Evolutionary conservation across 2,797 vertebrate genomes (phyloP).

Genomic region (Darevskia mixta): DNA sequence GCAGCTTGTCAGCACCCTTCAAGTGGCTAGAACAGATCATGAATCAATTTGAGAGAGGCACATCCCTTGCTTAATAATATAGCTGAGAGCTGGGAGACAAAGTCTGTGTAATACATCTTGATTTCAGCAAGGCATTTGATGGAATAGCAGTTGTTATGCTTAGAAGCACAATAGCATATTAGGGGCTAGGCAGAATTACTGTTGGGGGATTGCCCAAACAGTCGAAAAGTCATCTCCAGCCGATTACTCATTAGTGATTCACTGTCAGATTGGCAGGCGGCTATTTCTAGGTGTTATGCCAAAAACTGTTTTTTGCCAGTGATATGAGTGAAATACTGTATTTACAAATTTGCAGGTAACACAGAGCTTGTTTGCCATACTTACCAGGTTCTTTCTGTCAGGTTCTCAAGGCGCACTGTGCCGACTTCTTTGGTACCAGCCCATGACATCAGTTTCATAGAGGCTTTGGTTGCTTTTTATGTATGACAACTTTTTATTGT

Average conservation of each 20-base stretch:
- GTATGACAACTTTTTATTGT: not conserved
- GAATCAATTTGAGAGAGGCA: conserved; percentile 30
- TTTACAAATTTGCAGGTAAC: not conserved
- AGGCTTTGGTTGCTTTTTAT: not conserved
- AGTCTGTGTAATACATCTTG: conserved; percentile 1
- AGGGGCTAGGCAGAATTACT: not conserved
- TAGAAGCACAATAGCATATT: not conserved
- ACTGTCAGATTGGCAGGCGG: not conserved
- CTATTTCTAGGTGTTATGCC: not conserved
- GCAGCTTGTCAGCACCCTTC: conserved; percentile 20
- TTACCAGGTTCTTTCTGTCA: not conserved
- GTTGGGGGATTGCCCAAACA: not conserved
- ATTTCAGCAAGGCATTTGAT: conserved; percentile 13
- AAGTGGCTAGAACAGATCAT: conserved; percentile 19
- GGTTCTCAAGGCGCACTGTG: not conserved
- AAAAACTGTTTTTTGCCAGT: not conserved
- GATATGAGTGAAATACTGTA: not conserved
- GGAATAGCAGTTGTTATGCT: not conserved
- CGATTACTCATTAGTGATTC: not conserved
- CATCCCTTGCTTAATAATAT: conserved; percentile 4
- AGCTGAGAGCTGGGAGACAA: conserved; percentile 9
- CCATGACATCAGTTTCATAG: not conserved
- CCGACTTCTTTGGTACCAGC: too few relatives aligned
- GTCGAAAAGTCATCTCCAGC: not conserved
- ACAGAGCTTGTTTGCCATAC: not conserved